phyloP scores from a whole-genome alignment of 92 coral and sea anemone genomes.

The Anthopleura xanthogrammica region DNA sequence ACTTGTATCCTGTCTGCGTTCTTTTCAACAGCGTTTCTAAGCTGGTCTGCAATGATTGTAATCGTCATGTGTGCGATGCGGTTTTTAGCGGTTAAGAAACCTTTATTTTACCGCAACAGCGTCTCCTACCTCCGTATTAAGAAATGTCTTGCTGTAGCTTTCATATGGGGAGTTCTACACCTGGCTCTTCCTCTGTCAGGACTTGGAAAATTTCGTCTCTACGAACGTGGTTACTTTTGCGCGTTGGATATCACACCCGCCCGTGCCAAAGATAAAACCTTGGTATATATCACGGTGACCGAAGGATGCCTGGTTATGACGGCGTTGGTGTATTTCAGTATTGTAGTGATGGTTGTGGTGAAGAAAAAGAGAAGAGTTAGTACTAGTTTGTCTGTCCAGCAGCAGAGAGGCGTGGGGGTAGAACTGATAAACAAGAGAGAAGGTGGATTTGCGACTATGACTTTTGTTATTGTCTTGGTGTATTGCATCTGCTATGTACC shows the following conservation, averaged over 20 bases:
- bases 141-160: constrained; percentile 44
- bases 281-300: constrained; percentile 63
- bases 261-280: constrained; percentile 35
- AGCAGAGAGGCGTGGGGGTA: constrained; percentile 61
- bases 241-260: constrained; percentile 66
- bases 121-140: constrained; percentile 58
- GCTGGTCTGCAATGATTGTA: constrained; percentile 81
- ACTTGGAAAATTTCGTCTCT: constrained; percentile 71
- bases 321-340: constrained; percentile 65
- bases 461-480: constrained; percentile 65
- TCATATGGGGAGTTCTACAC: constrained; percentile 69
- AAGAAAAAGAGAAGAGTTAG: constrained; percentile 53
- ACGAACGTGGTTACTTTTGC: constrained; percentile 70
- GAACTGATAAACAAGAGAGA: constrained; percentile 48
- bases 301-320: constrained; percentile 68
- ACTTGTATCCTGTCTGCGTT: constrained; percentile 75
- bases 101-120: constrained; percentile 74
- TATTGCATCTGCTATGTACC: constrained; percentile 83
- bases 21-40: constrained; percentile 63
- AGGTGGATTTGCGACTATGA: constrained; percentile 77
- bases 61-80: constrained; percentile 70
- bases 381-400: constrained; percentile 51
- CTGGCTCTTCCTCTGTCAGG: constrained; percentile 65
- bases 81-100: constrained; percentile 76
- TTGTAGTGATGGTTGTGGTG: constrained; percentile 44